phyloP scores from a whole-genome alignment of 2,888 invertebrate species.

The Parnassius apollo region DNA sequence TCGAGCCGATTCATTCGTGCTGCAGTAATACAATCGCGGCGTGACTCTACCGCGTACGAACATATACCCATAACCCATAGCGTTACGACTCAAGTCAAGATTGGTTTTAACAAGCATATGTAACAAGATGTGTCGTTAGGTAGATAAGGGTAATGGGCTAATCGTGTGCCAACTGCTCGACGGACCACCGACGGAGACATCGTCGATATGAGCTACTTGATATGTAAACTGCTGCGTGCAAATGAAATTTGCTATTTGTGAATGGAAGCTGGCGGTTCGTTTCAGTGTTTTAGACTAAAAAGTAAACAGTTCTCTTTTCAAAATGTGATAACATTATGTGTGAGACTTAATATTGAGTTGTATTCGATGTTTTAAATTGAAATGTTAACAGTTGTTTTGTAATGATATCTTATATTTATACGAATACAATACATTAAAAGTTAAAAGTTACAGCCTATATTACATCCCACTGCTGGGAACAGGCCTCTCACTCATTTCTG shows the following conservation, averaged over 20 bases:
- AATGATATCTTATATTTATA: no score
- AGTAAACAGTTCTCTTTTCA: no score
- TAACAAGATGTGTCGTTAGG: slow-evolving; percentile 24
- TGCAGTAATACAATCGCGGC: no score
- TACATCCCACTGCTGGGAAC: no score
- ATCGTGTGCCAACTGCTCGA: slow-evolving; percentile 19
- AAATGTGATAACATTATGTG: no score
- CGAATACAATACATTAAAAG: no score
- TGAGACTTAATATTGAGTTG: no score
- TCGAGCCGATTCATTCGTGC: no score
- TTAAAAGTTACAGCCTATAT: no score
- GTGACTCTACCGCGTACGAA: background rate
- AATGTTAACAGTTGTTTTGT: no score
- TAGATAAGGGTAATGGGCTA: slow-evolving; percentile 27
- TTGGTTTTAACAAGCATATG: slow-evolving; percentile 26
- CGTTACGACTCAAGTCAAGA: slow-evolving; percentile 9
- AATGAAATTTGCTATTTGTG: slow-evolving; percentile 20
- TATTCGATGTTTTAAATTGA: no score
- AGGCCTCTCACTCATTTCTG: no score
- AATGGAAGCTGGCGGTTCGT: background rate
- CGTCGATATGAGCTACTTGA: slow-evolving; percentile 18
- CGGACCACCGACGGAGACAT: slow-evolving; percentile 25
- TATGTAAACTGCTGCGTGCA: slow-evolving; percentile 25
- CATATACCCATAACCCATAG: slow-evolving; percentile 1
- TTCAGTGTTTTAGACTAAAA: background rate